Evolutionary conservation across 2,113 vertebrate genomes (phyloP).

Genomic region (Bubalus kerabau): DNA sequence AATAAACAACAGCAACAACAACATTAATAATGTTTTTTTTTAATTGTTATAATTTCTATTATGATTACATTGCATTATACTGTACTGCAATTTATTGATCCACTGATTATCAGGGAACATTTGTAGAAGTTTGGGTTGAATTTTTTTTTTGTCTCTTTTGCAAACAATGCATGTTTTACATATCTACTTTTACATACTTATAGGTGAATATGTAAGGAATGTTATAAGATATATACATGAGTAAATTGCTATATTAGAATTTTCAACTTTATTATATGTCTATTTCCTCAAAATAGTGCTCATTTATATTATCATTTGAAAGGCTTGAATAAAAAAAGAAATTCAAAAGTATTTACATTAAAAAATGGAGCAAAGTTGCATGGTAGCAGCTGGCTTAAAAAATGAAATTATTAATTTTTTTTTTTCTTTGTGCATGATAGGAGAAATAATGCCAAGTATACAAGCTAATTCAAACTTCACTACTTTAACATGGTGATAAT

Average conservation of each 20-base stretch:
- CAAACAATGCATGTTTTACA: background rate
- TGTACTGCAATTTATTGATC: background rate
- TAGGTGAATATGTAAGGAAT: background rate
- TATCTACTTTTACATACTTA: background rate
- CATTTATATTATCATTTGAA: background rate
- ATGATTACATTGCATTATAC: background rate
- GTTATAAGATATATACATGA: background rate
- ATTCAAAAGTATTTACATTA: background rate
- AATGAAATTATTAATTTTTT: background rate
- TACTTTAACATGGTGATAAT: background rate
- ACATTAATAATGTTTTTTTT: background rate
- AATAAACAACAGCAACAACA: background rate
- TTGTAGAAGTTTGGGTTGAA: background rate
- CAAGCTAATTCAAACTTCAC: background rate
- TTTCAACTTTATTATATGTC: background rate
- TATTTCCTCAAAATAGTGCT: background rate
- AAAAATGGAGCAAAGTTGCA: background rate
- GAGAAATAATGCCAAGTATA: background rate
- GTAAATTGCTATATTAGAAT: background rate
- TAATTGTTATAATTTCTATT: background rate
- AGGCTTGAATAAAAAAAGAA: background rate
- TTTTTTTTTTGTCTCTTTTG: background rate
- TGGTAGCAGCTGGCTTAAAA: background rate
- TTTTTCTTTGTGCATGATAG: background rate
- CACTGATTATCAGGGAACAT: background rate